Evolutionary conservation across 2,113 vertebrate genomes (phyloP), one percentile per base, ranked within the genome.

Genomic region (Ptilorrhoa leucosticta): DNA sequence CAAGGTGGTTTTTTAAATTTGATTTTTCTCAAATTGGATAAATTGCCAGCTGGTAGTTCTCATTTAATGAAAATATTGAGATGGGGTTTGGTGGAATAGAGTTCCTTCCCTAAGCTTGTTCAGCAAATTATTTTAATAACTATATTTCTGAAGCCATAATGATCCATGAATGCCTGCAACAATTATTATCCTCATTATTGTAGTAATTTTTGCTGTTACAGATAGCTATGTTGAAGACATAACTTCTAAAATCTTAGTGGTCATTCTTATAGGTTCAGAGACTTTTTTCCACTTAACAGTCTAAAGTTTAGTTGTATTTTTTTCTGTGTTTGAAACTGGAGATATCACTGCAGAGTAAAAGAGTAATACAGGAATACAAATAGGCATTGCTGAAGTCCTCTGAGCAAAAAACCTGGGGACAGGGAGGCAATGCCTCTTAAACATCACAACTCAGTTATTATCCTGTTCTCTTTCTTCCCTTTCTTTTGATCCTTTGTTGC

Each of bases 111-210:
- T 79, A 79, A 87, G 33, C 42, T 65, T 87, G 47, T 95, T 87
- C 58, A 77, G 63, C 68, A 82, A 91, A 65, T 95, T 72, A 86
- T 77, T 88, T 83, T 71, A 89, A 81, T 72, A 95, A 54, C n/a
- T 79, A 2, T 79, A 56, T 80, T 87, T 83, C 58, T 83, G 87
- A 94, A 86, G 50, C 40, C 50, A n/a, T 91, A 70, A n/a, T 65
- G 72, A 79, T 89, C 39, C 58, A 45, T 57, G 33, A 80, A 73
- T 66, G 22, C 58, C 42, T 2, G 0, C 63, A 91, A 79, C 50
- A 69, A 39, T 93, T 89, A 94, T 84, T 78, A 70, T 61, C 54
- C 33, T 88, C 63, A 69, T 85, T 82, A 82, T 65, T 3, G 2
- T 80, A 71, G 72, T 64, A 33, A 14, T 48, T 82, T 82, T 85